Percentiles rank a stretch among this genome's conserved stretches.
phyloP scores from a whole-genome alignment of 2,797 vertebrate genomes.

The Ciconia nigra region DNA sequence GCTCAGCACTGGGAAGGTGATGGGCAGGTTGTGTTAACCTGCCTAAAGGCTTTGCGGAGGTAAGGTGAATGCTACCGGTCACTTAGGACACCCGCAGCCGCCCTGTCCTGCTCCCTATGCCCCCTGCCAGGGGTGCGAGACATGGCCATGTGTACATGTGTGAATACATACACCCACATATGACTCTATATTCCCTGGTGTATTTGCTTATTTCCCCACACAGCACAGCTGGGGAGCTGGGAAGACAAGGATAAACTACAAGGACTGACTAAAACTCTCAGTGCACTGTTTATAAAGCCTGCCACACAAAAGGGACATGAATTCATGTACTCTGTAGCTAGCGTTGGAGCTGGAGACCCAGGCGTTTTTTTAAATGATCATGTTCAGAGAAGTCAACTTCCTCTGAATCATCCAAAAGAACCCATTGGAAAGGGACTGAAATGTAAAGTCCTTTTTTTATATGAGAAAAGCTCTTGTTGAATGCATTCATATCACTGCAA shows the following conservation, averaged over 20 bases:
- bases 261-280: neutral
- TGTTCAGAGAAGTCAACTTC: neutral
- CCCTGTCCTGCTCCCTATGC: neutral
- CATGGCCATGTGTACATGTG: neutral
- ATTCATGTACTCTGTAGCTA: neutral
- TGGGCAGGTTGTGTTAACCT: neutral
- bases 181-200: fast-evolving
- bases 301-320: neutral
- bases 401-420: neutral
- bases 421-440: neutral
- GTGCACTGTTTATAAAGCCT: neutral
- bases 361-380: neutral
- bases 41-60: neutral
- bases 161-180: neutral
- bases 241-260: neutral
- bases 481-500: neutral
- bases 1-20: neutral
- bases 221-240: neutral
- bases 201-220: neutral
- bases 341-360: neutral
- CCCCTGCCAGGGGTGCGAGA: neutral
- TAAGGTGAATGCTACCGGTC: neutral
- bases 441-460: neutral
- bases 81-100: neutral
- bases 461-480: neutral